These are phyloP conservation scores for Galemys pyrenaicus DNA, from an alignment of 2,113 vertebrate species.

Conservation along the genomic window DNA sequence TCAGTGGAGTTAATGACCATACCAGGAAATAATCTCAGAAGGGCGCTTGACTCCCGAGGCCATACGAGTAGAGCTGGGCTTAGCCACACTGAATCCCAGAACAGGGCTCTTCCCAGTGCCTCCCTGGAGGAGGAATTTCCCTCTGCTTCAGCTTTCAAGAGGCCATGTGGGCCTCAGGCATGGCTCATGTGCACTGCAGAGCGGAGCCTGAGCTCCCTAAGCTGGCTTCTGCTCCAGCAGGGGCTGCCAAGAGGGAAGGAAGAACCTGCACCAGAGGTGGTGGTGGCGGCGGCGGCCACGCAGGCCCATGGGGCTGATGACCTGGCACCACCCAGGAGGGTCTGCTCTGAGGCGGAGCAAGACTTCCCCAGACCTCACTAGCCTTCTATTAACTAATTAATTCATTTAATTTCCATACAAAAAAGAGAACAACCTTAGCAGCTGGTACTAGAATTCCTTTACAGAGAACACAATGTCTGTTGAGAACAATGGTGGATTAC, in stretches of 20 bases:
- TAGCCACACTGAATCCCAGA: not conserved
- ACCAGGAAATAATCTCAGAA: not conserved
- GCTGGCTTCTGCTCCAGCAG: rapidly evolving
- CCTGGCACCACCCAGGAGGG: not conserved
- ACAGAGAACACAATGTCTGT: not conserved
- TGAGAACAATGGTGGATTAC: not conserved
- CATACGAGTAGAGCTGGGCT: rapidly evolving
- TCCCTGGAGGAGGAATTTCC: not conserved
- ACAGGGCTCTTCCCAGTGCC: not conserved
- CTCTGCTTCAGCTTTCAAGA: not conserved
- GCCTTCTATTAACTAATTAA: not conserved
- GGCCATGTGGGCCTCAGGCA: rapidly evolving
- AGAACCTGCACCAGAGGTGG: not conserved
- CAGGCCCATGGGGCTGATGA: too few relatives aligned
- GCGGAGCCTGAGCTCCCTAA: not conserved
- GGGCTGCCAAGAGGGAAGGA: too few relatives aligned
- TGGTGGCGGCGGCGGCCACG: not conserved
- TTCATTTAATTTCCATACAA: not conserved
- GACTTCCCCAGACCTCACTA: not conserved
- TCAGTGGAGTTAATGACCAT: rapidly evolving
- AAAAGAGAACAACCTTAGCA: not conserved
- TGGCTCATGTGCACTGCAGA: not conserved
- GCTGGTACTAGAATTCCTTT: not conserved
- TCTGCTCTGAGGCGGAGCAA: not conserved
- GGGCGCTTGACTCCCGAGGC: not conserved